Evolutionary conservation across 2,113 vertebrate species (phyloP).

Genomic region (Dromas ardeola): DNA sequence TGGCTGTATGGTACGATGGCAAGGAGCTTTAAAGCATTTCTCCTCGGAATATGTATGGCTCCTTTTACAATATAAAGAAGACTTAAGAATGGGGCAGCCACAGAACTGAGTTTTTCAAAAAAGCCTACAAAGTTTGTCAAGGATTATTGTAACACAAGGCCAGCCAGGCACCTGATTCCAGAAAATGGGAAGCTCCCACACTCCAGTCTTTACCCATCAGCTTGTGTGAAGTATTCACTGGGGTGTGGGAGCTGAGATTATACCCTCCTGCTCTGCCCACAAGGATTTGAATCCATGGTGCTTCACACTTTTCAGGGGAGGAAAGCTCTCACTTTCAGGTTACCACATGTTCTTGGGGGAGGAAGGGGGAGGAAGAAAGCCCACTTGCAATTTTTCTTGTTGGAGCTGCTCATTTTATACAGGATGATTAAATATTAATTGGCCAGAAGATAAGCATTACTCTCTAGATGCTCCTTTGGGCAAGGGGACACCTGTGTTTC

Average conservation of each 20-base stretch:
- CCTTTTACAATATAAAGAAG: background rate
- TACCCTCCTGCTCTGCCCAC: background rate
- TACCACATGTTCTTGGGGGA: background rate
- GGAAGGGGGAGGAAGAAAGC: background rate
- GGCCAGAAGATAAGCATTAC: background rate
- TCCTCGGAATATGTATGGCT: background rate
- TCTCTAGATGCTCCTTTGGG: background rate
- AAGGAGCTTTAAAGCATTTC: background rate
- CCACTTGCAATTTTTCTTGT: background rate
- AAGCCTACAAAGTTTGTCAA: background rate
- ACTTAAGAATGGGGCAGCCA: background rate
- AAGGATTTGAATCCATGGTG: background rate
- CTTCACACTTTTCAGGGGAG: background rate
- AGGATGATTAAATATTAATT: background rate
- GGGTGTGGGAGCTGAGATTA: background rate
- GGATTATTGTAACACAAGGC: background rate
- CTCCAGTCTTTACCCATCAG: rapidly evolving
- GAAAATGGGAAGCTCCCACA: background rate
- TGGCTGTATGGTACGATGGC: rapidly evolving
- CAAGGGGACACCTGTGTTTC: background rate
- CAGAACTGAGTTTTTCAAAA: background rate
- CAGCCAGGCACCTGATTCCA: background rate
- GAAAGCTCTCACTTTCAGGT: background rate
- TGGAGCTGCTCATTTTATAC: background rate
- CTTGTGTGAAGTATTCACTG: background rate